A percentile compares a stretch with the other conserved stretches of the same genome.
phyloP scores from a whole-genome alignment of 1,140 invertebrate genomes.

The Phenacoccus solenopsis region DNA sequence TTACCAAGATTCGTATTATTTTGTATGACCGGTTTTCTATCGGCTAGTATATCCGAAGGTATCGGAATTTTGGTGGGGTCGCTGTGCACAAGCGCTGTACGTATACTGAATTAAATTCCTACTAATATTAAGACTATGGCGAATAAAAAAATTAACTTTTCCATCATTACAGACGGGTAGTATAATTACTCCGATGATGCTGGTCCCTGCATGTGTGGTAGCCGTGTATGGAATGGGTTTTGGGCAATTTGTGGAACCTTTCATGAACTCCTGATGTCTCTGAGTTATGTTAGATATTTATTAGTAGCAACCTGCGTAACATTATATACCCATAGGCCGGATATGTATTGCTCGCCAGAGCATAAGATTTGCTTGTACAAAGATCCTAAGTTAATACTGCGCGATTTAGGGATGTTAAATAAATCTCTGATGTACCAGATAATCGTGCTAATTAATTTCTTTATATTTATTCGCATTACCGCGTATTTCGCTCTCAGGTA shows the following conservation, averaged over 20 bases:
- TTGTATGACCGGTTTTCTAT: constrained; percentile 48
- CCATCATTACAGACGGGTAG: constrained; percentile 33
- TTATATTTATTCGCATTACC: constrained; percentile 34
- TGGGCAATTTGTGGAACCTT: constrained; percentile 33
- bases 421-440: constrained; percentile 31
- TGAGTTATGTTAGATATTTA: constrained; percentile 43
- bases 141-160: neutral
- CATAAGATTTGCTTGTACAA: constrained; percentile 29
- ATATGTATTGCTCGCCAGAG: constrained; percentile 23
- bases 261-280: constrained; percentile 41
- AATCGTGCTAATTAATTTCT: constrained; percentile 35
- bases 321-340: constrained; percentile 38
- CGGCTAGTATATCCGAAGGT: constrained; percentile 59
- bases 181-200: constrained; percentile 32
- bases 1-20: constrained; percentile 41
- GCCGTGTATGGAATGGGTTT: constrained; percentile 36
- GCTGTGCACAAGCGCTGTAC: constrained; percentile 54
- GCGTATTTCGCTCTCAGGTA: constrained; percentile 37
- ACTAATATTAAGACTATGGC: neutral
- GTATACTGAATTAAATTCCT: constrained; percentile 28
- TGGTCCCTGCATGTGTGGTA: constrained; percentile 34
- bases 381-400: constrained; percentile 30
- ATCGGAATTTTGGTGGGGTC: constrained; percentile 58
- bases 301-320: constrained; percentile 40
- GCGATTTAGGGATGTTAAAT: constrained; percentile 38